Base-by-base conservation (phyloP, 2,113 vertebrate genomes). In the Bagarius yarrelli region DNA sequence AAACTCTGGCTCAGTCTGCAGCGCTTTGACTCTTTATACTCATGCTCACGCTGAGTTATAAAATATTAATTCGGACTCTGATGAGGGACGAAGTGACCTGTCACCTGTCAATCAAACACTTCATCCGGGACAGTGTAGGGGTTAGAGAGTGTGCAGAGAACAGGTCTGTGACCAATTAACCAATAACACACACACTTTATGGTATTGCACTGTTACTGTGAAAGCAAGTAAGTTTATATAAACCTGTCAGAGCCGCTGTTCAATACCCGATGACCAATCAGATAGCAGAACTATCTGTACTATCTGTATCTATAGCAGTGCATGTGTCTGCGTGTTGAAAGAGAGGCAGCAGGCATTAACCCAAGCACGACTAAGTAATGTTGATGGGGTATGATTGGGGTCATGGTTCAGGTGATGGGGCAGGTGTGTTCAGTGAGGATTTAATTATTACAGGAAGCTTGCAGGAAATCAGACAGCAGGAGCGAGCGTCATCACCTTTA, bases 371-470 rank as follows among this genome's bases (percentile, higher is more conserved):
- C 36, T 55, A 32, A 16, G 16, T 25, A 78, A 66, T 81, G 66
- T 78, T 84, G 79, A 52, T 74, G 23, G 5, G 59, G 21, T 47
- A 47, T 81, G 79, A 84, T 81, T 76, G 79, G 18, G 73, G 66
- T 8, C 66, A 57, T 44, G 34, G 23, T 4, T 13, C 55, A 61
- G 27, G 53, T 63, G 59, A 70, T 30, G 44, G 83, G 59, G 77
- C 66, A 77, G 23, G n/a, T 19, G 34, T 47, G 18, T 67, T 79
- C 14, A 57, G 53, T 84, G 34, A 16, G 1, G 6, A 55, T 23
- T n/a, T 59, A 30, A 32, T 79, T 21, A 69, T 23, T 47, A 47
- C 44, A 47, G 44, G 44, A 47, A 47, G 44, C 44, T 47, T 47
- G 12, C 30, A 40, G 64, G 36, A 66, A 69, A 25, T n/a, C 64